Evolutionary conservation across 2,113 vertebrate species (phyloP).

Genomic region (Sturnira hondurensis): DNA sequence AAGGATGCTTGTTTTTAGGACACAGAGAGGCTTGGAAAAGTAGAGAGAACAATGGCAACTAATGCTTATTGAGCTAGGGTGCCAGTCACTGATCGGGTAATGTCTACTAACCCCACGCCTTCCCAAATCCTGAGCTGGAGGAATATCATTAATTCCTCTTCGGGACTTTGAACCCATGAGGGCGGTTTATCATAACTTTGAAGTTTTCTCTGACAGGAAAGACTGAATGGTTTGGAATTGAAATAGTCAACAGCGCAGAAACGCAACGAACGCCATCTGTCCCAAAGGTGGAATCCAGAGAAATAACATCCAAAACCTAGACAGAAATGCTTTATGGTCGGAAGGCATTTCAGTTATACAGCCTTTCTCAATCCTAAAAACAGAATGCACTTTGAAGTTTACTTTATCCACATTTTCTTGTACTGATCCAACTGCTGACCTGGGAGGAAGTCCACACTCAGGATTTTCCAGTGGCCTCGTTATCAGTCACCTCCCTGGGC

Average conservation of each 20-base stretch:
- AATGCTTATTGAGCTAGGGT: not conserved
- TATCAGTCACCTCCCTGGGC: not conserved
- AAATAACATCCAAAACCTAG: not conserved
- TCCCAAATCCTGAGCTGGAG: not conserved
- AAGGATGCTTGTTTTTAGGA: not conserved
- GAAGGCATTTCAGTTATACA: not conserved
- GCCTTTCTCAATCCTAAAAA: not conserved
- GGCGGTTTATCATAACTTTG: not conserved
- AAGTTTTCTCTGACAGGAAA: conserved; percentile 54
- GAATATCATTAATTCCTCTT: not conserved
- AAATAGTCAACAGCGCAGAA: not conserved
- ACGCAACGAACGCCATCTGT: accelerated
- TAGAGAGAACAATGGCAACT: not conserved
- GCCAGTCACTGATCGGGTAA: not conserved
- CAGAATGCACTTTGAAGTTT: not conserved
- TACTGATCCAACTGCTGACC: not conserved
- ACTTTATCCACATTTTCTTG: not conserved
- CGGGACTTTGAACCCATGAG: not conserved
- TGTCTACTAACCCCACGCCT: not conserved
- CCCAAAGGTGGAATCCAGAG: not conserved
- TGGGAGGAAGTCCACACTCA: not conserved
- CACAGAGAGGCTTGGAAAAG: not conserved
- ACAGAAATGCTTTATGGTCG: not conserved
- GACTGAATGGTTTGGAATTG: conserved; percentile 28
- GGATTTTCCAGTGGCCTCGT: not conserved